Evolutionary conservation across 2,113 vertebrate genomes (phyloP).

Genomic region (Actinemys pallida): DNA sequence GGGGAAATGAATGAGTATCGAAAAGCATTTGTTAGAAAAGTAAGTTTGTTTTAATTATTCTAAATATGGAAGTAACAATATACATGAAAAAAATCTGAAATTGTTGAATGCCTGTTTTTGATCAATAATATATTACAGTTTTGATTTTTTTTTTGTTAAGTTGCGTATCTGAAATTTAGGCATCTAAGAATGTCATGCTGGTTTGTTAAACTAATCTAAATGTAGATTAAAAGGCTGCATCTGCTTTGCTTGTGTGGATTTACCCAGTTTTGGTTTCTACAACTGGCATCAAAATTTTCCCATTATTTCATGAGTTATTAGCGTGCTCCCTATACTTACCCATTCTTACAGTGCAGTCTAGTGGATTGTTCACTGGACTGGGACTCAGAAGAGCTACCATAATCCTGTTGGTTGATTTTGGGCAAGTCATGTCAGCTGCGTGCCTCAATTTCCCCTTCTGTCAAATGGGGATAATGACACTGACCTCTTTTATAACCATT

Average conservation of each 20-base stretch:
- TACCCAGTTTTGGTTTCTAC: not conserved
- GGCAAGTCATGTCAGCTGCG: not conserved
- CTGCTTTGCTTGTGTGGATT: not conserved
- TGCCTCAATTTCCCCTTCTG: not conserved
- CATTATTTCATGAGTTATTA: not conserved
- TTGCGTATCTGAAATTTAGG: not conserved
- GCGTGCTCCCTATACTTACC: not conserved
- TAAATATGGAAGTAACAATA: not conserved
- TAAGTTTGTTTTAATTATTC: conserved; percentile 65
- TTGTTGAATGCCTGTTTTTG: not conserved
- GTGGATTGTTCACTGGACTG: not conserved
- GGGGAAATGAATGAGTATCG: conserved; percentile 89
- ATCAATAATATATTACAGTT: not conserved
- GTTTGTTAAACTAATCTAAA: not conserved
- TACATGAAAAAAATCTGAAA: not conserved
- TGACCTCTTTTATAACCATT: not conserved
- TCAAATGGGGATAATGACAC: not conserved
- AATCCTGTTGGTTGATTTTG: not conserved
- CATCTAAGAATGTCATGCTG: not conserved
- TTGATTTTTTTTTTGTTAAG: not conserved
- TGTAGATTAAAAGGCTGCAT: not conserved
- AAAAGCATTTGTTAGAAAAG: conserved; percentile 86
- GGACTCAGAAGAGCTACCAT: not conserved
- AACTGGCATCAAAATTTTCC: not conserved
- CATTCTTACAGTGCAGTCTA: not conserved